These are phyloP conservation scores for Podargus strigoides DNA, from an alignment of 2,797 vertebrate species.

Conservation along the genomic window DNA sequence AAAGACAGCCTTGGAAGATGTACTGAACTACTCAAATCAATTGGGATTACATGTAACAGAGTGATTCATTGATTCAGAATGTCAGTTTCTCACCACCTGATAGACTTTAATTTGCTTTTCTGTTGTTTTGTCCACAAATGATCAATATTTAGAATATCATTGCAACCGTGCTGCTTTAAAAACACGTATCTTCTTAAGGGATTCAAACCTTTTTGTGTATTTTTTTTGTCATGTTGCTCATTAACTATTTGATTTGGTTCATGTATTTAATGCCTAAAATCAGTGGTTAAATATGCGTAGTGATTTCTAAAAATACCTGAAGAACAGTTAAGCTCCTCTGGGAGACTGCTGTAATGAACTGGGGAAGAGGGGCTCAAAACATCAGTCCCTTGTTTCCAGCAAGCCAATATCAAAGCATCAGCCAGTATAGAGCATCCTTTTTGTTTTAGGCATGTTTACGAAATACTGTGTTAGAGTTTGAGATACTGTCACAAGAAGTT, in stretches of 20 bases:
- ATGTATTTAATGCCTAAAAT: neutral
- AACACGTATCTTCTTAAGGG: neutral
- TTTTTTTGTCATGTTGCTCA: neutral
- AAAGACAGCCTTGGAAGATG: neutral
- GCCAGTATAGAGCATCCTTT: no score
- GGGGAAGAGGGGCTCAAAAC: neutral
- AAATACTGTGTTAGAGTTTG: neutral
- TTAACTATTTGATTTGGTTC: neutral
- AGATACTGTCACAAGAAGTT: neutral
- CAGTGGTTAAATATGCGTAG: neutral
- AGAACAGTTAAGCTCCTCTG: neutral
- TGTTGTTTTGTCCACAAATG: constrained; percentile 33
- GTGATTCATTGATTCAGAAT: constrained; percentile 26
- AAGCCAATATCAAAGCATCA: neutral
- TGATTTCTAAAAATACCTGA: neutral
- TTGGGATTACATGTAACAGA: constrained; percentile 25
- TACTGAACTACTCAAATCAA: constrained; percentile 33
- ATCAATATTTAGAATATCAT: constrained; percentile 29
- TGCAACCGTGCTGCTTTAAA: neutral
- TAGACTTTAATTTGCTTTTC: constrained; percentile 51
- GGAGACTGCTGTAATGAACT: neutral
- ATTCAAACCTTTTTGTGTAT: neutral
- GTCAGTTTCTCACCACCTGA: neutral
- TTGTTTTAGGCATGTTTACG: neutral
- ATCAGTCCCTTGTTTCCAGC: neutral